Evolutionary conservation across 2,113 vertebrate genomes (phyloP).

Genomic region (Neodontobutis hainanensis): DNA sequence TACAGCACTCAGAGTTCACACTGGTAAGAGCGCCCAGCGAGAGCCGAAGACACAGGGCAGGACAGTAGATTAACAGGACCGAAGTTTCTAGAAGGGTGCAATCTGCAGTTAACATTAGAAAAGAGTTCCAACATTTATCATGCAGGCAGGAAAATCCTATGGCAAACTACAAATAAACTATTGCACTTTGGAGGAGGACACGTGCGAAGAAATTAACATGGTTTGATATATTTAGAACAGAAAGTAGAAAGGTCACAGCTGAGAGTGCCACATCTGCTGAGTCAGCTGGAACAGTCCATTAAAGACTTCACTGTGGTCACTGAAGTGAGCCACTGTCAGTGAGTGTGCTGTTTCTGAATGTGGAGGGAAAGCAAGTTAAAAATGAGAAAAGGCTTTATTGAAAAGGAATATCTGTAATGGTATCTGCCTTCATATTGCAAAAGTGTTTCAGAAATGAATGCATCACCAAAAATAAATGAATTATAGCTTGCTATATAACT

Average conservation of each 20-base stretch:
- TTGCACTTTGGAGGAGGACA: too few relatives aligned
- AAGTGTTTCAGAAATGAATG: too few relatives aligned
- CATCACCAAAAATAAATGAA: too few relatives aligned
- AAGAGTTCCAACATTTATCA: too few relatives aligned
- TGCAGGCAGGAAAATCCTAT: too few relatives aligned
- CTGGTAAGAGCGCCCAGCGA: constrained; percentile 17
- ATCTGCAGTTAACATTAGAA: not conserved
- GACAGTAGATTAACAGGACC: not conserved
- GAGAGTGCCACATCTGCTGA: constrained; percentile 4
- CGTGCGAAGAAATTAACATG: too few relatives aligned
- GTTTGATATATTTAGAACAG: too few relatives aligned
- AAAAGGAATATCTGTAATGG: not conserved
- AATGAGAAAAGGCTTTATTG: not conserved
- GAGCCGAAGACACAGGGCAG: not conserved
- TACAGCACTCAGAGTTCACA: constrained; percentile 27
- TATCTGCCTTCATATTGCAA: too few relatives aligned
- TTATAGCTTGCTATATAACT: too few relatives aligned
- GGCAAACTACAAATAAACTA: too few relatives aligned
- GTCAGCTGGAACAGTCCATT: constrained; percentile 3
- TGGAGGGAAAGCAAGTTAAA: not conserved
- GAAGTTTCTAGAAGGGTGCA: not conserved
- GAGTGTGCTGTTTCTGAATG: too few relatives aligned
- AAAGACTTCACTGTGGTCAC: not conserved
- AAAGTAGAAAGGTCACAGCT: not conserved
- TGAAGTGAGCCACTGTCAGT: not conserved